Percentiles rank a stretch among this genome's conserved stretches.
phyloP scores from a whole-genome alignment of 2,888 invertebrate species.

The Dryocosmus kuriphilus region DNA sequence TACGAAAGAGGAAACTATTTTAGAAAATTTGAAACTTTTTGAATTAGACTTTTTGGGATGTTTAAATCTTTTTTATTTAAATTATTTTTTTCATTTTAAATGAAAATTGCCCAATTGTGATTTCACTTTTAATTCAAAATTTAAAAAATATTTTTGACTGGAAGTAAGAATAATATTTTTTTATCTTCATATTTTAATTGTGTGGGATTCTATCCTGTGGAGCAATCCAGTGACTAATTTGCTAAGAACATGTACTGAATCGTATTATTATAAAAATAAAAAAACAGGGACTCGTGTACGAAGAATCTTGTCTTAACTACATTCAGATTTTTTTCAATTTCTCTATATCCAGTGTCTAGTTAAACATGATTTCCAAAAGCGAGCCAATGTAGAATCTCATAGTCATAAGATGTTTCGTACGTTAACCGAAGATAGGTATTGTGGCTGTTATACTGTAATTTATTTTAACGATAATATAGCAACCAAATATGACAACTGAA shows the following conservation, averaged over 20 bases:
- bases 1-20: background rate
- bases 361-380: background rate
- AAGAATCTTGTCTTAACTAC: background rate
- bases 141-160: background rate
- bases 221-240: background rate
- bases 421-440: conserved; percentile 20
- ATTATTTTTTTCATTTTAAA: background rate
- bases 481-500: conserved; percentile 10
- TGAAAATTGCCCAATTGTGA: background rate
- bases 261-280: background rate
- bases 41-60: background rate
- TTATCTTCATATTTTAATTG: background rate
- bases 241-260: background rate
- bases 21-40: background rate
- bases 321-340: background rate
- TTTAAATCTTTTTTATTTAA: background rate
- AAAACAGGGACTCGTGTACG: background rate
- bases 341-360: background rate
- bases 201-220: background rate
- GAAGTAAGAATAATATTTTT: background rate
- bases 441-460: conserved; percentile 35
- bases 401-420: conserved; percentile 21
- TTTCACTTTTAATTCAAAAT: background rate
- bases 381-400: conserved; percentile 10
- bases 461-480: conserved; percentile 20